These are phyloP conservation scores for Phyllotis vaccarum DNA, from an alignment of 2,797 vertebrate species.

Conservation along the genomic window DNA sequence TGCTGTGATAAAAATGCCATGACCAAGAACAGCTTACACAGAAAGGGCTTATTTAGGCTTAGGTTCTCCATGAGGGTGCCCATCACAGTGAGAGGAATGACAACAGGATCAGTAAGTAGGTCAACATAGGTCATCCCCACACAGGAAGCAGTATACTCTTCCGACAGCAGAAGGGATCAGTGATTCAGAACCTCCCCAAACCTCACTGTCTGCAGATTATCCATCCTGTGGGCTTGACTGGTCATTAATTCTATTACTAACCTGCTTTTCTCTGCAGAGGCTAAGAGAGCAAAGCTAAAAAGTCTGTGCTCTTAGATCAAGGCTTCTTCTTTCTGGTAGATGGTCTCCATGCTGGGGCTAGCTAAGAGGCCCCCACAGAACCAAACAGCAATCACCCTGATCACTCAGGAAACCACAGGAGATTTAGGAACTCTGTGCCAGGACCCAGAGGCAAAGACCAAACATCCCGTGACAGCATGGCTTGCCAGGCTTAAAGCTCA, in stretches of 20 bases:
- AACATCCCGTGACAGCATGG: background rate
- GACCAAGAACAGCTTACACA: background rate
- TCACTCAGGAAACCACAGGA: constrained; percentile 5
- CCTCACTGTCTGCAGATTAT: background rate
- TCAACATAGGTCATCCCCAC: too few species aligned
- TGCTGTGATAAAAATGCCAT: background rate
- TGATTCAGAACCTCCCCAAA: background rate
- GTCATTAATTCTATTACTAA: background rate
- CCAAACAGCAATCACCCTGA: background rate
- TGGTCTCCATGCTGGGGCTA: background rate
- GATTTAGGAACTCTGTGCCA: background rate
- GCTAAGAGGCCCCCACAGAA: background rate
- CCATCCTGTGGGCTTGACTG: background rate
- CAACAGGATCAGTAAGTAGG: too few species aligned
- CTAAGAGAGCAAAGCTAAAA: background rate
- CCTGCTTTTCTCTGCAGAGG: background rate
- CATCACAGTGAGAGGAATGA: too few species aligned
- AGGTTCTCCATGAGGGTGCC: background rate
- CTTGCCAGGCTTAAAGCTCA: background rate
- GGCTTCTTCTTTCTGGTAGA: background rate
- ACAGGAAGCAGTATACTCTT: too few species aligned
- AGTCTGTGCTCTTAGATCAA: background rate
- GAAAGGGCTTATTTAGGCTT: background rate
- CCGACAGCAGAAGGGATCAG: background rate
- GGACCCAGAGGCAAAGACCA: background rate